phyloP scores from a whole-genome alignment of 2,888 invertebrate genomes.

The Leptinotarsa juncta region DNA sequence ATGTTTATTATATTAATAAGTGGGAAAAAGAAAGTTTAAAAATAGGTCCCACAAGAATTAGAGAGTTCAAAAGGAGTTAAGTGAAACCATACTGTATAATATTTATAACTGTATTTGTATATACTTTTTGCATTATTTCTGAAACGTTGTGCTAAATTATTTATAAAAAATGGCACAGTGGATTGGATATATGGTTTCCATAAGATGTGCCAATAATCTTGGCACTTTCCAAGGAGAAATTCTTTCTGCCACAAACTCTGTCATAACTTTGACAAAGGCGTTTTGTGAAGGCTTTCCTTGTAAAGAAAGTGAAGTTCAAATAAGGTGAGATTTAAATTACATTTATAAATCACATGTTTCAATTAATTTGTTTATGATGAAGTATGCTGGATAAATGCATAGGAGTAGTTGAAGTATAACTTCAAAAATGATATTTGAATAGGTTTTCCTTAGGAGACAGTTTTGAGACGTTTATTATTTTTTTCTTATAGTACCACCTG shows the following conservation, averaged over 20 bases:
- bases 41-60: background rate
- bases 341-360: background rate
- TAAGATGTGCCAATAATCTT: constrained; percentile 81
- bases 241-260: constrained; percentile 75
- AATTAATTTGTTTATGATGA: too few relatives aligned
- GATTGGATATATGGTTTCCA: constrained; percentile 85
- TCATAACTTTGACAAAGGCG: constrained; percentile 81
- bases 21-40: constrained; percentile 5
- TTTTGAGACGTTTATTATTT: too few relatives aligned
- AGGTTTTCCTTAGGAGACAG: too few relatives aligned
- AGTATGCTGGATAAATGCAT: too few relatives aligned
- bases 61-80: constrained; percentile 1
- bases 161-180: constrained; percentile 70
- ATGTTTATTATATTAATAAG: background rate
- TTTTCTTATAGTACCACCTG: too few relatives aligned
- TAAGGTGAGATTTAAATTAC: constrained; percentile 66
- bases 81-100: constrained; percentile 5
- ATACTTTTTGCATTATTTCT: constrained; percentile 13
- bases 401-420: too few relatives aligned
- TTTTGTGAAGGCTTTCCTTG: constrained; percentile 84
- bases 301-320: constrained; percentile 68
- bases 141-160: constrained; percentile 27
- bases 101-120: constrained; percentile 16
- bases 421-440: too few relatives aligned
- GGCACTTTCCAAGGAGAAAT: constrained; percentile 88